A percentile compares a stretch with the other conserved stretches of the same genome.
Evolutionary conservation across 2,797 vertebrate species (phyloP).

Genomic region (Naso thynnoides): DNA sequence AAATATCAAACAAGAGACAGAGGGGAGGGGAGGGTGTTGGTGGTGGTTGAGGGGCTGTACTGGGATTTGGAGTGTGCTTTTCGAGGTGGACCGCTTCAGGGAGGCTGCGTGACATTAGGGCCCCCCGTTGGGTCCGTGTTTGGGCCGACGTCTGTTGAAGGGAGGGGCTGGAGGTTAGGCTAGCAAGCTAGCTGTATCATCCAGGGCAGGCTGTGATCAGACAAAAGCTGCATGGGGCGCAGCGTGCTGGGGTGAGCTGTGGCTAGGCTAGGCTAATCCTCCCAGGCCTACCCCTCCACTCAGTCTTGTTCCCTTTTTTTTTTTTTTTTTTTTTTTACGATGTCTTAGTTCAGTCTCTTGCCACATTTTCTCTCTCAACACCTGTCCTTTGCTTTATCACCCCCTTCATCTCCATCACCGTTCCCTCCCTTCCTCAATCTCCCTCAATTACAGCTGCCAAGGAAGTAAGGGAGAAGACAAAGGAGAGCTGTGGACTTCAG

Average conservation of each 20-base stretch:
- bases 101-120: constrained; percentile 61
- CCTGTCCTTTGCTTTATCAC: constrained; percentile 35
- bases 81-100: constrained; percentile 58
- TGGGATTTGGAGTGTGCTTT: constrained; percentile 71
- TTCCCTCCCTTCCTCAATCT: constrained; percentile 28
- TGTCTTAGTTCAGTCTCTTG: not conserved
- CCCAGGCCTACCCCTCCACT: constrained; percentile 35
- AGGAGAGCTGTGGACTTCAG: constrained; percentile 44
- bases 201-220: constrained; percentile 71
- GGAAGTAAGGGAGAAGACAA: constrained; percentile 33
- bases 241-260: constrained; percentile 47
- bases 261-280: constrained; percentile 63
- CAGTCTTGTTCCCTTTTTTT: constrained; percentile 11
- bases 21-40: not conserved
- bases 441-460: constrained; percentile 39
- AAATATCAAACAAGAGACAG: constrained; percentile 80
- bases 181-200: constrained; percentile 57
- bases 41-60: constrained; percentile 37
- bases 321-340: constrained; percentile 24
- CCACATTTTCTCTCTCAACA: constrained; percentile 15
- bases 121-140: constrained; percentile 75
- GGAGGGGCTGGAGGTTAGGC: constrained; percentile 40
- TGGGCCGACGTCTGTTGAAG: constrained; percentile 58
- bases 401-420: constrained; percentile 53
- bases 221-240: constrained; percentile 78